phyloP scores from a whole-genome alignment of 2,113 vertebrate species.

The Buteo buteo region DNA sequence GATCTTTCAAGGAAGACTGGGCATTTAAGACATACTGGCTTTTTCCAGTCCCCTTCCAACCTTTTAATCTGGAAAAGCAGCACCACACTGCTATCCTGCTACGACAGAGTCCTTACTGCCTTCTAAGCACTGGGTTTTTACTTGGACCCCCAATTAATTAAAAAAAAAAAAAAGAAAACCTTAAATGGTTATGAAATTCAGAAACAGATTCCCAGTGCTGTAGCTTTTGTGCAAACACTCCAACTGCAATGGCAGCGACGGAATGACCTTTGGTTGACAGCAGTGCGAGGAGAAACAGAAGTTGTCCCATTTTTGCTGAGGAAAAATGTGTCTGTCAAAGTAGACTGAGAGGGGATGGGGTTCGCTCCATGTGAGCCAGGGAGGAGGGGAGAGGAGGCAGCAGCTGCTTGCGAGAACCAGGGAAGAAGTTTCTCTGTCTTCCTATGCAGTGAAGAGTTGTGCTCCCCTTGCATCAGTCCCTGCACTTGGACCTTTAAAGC shows the following conservation, averaged over 20 bases:
- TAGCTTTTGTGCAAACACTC: background rate
- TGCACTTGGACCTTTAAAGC: background rate
- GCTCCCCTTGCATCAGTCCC: background rate
- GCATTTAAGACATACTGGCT: background rate
- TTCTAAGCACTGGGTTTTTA: background rate
- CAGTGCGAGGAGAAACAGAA: background rate
- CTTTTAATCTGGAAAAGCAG: background rate
- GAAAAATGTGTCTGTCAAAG: background rate
- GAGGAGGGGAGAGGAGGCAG: background rate
- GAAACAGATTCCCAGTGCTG: background rate
- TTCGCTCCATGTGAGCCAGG: background rate
- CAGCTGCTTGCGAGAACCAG: background rate
- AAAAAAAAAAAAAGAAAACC: background rate
- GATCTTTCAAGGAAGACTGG: background rate
- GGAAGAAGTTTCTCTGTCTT: background rate
- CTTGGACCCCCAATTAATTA: background rate
- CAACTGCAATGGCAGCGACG: background rate
- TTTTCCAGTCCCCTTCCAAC: background rate
- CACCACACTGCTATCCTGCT: background rate
- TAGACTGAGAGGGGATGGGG: background rate
- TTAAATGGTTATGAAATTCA: background rate
- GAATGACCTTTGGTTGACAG: background rate
- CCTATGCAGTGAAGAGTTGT: rapidly evolving
- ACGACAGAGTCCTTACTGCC: background rate
- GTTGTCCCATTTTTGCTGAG: background rate